phyloP scores from a whole-genome alignment of 2,888 invertebrate species.

The Pharmacophagus antenor region DNA sequence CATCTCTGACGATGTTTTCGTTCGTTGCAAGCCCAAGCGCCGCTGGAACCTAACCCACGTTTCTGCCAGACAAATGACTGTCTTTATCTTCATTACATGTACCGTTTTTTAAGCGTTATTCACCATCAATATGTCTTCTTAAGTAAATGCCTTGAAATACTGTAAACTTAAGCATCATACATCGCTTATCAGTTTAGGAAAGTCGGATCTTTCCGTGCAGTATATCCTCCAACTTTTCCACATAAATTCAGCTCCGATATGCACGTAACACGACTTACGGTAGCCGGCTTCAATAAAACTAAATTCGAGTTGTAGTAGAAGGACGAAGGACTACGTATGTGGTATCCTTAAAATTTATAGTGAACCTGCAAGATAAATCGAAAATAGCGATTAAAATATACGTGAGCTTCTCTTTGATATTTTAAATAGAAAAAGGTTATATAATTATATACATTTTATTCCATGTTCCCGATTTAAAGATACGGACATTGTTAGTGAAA shows the following conservation, averaged over 20 bases:
- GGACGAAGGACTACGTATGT: neutral
- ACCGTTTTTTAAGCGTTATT: too few species aligned
- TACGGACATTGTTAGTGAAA: too few species aligned
- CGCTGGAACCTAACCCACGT: too few species aligned
- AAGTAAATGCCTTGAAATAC: neutral
- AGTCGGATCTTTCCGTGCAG: conserved; percentile 10
- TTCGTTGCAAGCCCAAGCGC: too few species aligned
- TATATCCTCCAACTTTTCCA: conserved; percentile 18
- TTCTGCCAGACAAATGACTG: too few species aligned
- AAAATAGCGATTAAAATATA: too few species aligned
- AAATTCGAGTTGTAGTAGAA: neutral
- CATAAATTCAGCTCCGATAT: conserved; percentile 24
- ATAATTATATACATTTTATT: too few species aligned
- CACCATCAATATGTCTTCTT: neutral
- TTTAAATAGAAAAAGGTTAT: too few species aligned
- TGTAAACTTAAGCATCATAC: conserved; percentile 10
- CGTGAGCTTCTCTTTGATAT: too few species aligned
- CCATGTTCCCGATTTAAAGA: too few species aligned
- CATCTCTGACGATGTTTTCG: too few species aligned
- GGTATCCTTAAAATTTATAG: neutral
- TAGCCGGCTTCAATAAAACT: conserved; percentile 16
- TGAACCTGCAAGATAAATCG: neutral
- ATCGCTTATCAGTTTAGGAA: conserved; percentile 13
- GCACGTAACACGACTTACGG: conserved; percentile 4
- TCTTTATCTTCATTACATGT: too few species aligned